These are phyloP conservation scores for Parasteatoda lunata DNA, from an alignment of 2,888 invertebrate genomes.

Conservation along the genomic window DNA sequence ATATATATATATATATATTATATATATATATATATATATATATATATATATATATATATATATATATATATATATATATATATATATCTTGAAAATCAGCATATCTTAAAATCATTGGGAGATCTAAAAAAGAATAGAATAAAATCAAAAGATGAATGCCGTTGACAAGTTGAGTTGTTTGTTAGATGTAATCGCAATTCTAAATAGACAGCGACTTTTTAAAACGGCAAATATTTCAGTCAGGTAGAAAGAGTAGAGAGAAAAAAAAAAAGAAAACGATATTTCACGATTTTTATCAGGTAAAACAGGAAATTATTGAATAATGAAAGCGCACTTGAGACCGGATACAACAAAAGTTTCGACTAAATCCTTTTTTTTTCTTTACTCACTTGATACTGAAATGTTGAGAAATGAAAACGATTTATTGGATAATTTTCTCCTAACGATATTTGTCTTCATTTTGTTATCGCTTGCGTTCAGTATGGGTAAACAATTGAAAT, in stretches of 20 bases:
- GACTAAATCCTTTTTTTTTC: constrained; percentile 9
- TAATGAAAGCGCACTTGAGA: constrained; percentile 45
- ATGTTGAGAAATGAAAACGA: constrained; percentile 38
- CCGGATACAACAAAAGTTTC: constrained; percentile 48
- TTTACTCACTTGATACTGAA: constrained; percentile 29
- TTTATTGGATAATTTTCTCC: constrained; percentile 50
- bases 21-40: no score
- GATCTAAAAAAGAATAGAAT: no score
- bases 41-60: no score
- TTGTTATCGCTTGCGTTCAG: constrained; percentile 31
- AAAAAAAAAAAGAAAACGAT: constrained; percentile 14
- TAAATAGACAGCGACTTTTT: neutral
- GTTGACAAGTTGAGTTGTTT: constrained; percentile 46
- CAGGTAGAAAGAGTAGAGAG: constrained; percentile 42
- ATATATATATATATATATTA: no score
- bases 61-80: no score
- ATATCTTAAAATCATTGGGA: no score
- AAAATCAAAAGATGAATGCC: neutral
- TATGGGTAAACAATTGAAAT: constrained; percentile 30
- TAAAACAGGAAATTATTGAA: constrained; percentile 66
- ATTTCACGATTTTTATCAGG: constrained; percentile 40
- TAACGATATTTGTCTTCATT: constrained; percentile 47
- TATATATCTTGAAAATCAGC: no score
- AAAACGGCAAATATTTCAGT: constrained; percentile 53
- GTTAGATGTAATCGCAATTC: no score